Evolutionary conservation across 2,797 vertebrate genomes (phyloP).

Genomic region (Echiichthys vipera): DNA sequence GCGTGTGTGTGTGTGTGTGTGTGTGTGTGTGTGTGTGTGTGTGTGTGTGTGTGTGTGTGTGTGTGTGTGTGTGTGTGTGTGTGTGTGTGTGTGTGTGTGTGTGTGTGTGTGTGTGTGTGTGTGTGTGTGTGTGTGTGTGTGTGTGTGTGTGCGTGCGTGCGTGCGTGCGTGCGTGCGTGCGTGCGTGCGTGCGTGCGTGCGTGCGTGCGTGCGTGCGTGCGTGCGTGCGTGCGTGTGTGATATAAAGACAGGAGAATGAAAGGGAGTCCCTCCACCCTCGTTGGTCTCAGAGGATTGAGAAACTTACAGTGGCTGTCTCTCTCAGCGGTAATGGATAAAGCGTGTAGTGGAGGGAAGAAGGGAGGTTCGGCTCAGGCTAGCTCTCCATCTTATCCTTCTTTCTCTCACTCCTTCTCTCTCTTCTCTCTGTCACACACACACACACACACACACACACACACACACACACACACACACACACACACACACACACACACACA

Average conservation of each 20-base stretch:
- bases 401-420: conserved; percentile 29
- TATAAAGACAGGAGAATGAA: conserved; percentile 35
- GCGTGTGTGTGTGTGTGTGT: not conserved
- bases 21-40: not conserved
- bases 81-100: not conserved
- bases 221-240: not conserved
- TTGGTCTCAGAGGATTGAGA: conserved; percentile 56
- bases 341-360: conserved; percentile 58
- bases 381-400: conserved; percentile 36
- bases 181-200: not conserved
- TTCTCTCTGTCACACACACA: too few relatives aligned
- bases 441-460: too few relatives aligned
- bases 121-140: conserved; percentile 10
- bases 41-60: too few relatives aligned
- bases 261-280: conserved; percentile 37
- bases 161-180: conserved; percentile 10
- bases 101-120: too few relatives aligned
- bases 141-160: conserved; percentile 3
- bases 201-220: too few relatives aligned
- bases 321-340: conserved; percentile 76
- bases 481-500: not conserved
- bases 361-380: conserved; percentile 33
- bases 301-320: conserved; percentile 65
- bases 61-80: not conserved
- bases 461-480: too few relatives aligned